Evolutionary conservation across 1,140 invertebrate species (phyloP).

Genomic region (Zelostemma sp.): DNA sequence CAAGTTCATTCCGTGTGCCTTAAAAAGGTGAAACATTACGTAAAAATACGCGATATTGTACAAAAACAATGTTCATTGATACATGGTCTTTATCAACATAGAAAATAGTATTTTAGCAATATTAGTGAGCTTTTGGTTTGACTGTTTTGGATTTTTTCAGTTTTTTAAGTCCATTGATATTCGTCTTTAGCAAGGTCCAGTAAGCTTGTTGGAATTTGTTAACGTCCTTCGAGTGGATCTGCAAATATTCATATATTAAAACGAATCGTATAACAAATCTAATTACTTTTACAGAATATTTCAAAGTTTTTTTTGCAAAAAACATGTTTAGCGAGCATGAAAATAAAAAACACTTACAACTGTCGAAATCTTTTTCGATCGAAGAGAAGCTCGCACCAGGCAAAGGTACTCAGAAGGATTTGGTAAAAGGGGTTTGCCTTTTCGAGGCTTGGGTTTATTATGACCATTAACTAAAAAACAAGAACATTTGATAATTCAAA

Average conservation of each 20-base stretch:
- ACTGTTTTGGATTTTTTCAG: constrained; percentile 82
- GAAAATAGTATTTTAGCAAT: constrained; percentile 4
- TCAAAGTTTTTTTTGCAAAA: too few species aligned
- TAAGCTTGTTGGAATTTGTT: constrained; percentile 89
- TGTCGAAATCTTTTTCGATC: constrained; percentile 84
- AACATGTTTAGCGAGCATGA: too few species aligned
- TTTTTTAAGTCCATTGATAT: constrained; percentile 88
- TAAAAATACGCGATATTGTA: constrained; percentile 6
- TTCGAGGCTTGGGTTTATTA: constrained; percentile 77
- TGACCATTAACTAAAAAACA: constrained; percentile 79
- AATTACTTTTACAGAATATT: too few species aligned
- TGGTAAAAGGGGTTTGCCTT: constrained; percentile 72
- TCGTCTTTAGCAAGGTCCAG: constrained; percentile 85
- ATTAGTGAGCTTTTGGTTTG: constrained; percentile 77
- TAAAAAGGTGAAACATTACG: constrained; percentile 1
- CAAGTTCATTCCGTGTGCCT: not conserved
- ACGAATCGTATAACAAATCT: too few species aligned
- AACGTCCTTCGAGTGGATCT: constrained; percentile 84
- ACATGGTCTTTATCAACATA: constrained; percentile 10
- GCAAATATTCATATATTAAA: constrained; percentile 22
- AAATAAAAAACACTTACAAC: constrained; percentile 71
- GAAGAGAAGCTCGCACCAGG: constrained; percentile 77
- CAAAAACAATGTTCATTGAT: constrained; percentile 12
- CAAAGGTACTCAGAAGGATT: constrained; percentile 80
- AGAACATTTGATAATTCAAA: constrained; percentile 16